Evolutionary conservation across 2,113 vertebrate genomes (phyloP), one percentile per base, ranked within the genome.

Genomic region (Mesitornis unicolor): DNA sequence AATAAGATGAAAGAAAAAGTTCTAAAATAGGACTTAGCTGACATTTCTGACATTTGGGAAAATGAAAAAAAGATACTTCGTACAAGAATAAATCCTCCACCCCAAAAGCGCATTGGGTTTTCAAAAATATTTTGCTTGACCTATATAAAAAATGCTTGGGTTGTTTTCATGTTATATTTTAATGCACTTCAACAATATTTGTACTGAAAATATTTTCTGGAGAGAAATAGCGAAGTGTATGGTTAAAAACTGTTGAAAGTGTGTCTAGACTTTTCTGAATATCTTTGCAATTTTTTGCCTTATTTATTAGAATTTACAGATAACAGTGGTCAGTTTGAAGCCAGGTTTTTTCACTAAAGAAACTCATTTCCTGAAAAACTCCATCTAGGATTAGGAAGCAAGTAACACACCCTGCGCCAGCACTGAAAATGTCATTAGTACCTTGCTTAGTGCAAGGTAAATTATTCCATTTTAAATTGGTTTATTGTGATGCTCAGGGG

Each of bases 51-150:
- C n/a, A 61, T 57, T 36, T 8, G n/a, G 14, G 1, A 0, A 0
- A 15, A n/a, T 17, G 9, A 31, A 54, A 26, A 33, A 20, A 26
- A 42, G 8, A 24, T 28, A 25, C 36, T 65, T 93, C 6, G 2
- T 7, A 7, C 26, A 43, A 64, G 45, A 82, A 89, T 82, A 61
- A 82, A 40, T 82, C 78, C 21, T 79, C 4, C 19, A 16, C n/a
- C 15, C 8, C 12, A 24, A 67, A 86, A 95, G 75, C 59, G 20
- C 59, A 59, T 22, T 90, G 12, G 20, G 63, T 90, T 86, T 92
- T 92, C 59, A 88, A 86, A 95, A 94, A 88, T 94, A 88, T 77
- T 96, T 93, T 94, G 31, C 63, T 81, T 90, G 71, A 90, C 71
- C 53, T 92, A 7, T 57, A 86, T 75, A 4, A 90, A 57, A 93